Base-by-base conservation (phyloP, 2,888 invertebrate genomes). In the Synergus gifuensis region DNA sequence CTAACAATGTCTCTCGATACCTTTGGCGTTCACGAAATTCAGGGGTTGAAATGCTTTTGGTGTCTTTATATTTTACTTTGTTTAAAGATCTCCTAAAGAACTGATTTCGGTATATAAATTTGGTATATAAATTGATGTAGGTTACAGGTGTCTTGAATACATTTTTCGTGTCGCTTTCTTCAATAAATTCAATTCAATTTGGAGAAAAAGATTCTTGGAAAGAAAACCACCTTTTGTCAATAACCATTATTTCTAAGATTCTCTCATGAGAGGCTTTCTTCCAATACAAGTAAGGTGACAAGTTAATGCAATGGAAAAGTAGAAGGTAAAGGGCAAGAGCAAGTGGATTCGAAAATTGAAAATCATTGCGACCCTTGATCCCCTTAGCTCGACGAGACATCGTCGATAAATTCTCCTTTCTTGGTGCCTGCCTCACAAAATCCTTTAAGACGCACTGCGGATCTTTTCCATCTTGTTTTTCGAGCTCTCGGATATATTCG, bases 341-440 rank as follows among this genome's bases (percentile, higher is more conserved):
- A 90, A 90, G 90, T 90, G 89, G 89, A 89, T 89, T 89, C 86
- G 85, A 90, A 90, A 90, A 90, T 90, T 90, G 90, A 90, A 90
- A 90, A 90, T 90, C 90, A 90, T 90, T 90, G 90, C 90, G 86
- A 86, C 85, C 84, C 84, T 83, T 89, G 90, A 90, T 90, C 90
- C 90, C 89, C 90, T 90, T 90, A 90, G 87, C 83, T 86, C 84
- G 85, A 81, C 84, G 85, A 87, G 90, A 90, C 89, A 89, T 89
- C 88, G 87, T 83, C 89, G 86, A 90, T 90, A 90, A 89, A 90
- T 90, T 89, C 87, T 86, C 83, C 80, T 85, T 85, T 79, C 81
- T 78, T 78, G 79, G 76, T 79, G 79, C 60, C 76, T 82, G 79
- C 76, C 79, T 79, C 67, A 77, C 81, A 78, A 83, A 84, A 88